Base-by-base conservation (phyloP, 2,797 vertebrate species). In the Calcarius lapponicus region DNA sequence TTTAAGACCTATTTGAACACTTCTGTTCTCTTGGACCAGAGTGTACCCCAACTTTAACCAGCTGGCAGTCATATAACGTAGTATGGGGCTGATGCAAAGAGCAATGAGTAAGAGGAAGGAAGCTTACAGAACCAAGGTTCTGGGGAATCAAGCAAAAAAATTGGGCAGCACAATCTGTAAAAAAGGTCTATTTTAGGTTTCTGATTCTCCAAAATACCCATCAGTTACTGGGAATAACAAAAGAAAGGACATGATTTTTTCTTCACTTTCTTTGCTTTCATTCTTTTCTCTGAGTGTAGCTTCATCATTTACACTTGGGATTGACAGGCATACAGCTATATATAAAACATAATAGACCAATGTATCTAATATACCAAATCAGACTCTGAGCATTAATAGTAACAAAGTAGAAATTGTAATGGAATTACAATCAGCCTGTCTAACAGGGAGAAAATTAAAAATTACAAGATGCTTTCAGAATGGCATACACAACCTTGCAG, bases 331-430 rank as follows among this genome's bases (percentile, higher is more conserved):
- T 45, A 20, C 8, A 86, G 65, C 66, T 94, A 92, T 86, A 79
- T 86, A 93, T 83, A 92, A 86, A 91, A 81, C 36, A 79, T 51
- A 91, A 83, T 47, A 70, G 80, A 80, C 53, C 29, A 66, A 73
- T 50, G 64, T 66, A 86, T 40, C 40, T 88, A 70, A 88, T 62
- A 88, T 13, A 83, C 17, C 17, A 64, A 91, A 88, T 89, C 80
- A 96, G 70, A 73, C 51, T 92, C 47, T 86, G 78, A 84, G 48
- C 14, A 17, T 81, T 79, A 96, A 78, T 16, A 71, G 38, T 51
- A 72, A 91, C 45, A 92, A 96, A 88, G 81, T 10, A 54, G 65
- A 95, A 93, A 86, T 90, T 83, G 38, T 76, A 81, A 42, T 74
- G 20, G 74, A 53, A 94, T 94, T 61, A 82, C 78, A 93, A 87